phyloP scores from a whole-genome alignment of 2,888 invertebrate species.

The Ecliptopera silaceata region DNA sequence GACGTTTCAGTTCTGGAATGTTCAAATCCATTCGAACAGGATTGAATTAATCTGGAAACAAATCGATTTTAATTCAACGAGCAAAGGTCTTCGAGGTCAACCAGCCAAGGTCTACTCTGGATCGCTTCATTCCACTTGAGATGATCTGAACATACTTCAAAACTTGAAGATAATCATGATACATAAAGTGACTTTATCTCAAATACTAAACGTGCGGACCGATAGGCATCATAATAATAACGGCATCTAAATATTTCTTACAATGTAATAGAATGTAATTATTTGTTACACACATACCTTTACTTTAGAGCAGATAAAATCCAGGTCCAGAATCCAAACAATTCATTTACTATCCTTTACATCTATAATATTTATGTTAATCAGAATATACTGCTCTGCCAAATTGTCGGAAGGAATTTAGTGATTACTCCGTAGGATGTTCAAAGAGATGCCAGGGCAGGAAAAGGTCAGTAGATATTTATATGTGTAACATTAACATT shows the following conservation, averaged over 20 bases:
- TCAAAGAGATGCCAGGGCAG: constrained; percentile 3
- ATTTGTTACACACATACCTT: no score
- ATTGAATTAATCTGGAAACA: constrained; percentile 19
- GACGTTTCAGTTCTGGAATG: not conserved
- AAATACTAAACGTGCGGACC: constrained; percentile 8
- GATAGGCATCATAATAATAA: not conserved
- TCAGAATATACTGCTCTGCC: not conserved
- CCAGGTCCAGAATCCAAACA: not conserved
- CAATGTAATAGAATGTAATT: no score
- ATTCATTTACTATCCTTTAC: not conserved
- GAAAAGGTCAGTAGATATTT: not conserved
- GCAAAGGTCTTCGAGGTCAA: no score
- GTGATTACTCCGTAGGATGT: not conserved
- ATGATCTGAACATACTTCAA: constrained; percentile 29
- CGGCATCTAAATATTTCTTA: not conserved
- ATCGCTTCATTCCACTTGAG: constrained; percentile 34
- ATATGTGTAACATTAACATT: not conserved
- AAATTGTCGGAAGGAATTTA: not conserved
- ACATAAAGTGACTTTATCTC: constrained; percentile 13
- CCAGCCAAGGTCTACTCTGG: constrained; percentile 40
- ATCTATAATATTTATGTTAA: not conserved
- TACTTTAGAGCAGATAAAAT: no score
- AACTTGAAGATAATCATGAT: constrained; percentile 30
- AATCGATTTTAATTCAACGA: constrained; percentile 40
- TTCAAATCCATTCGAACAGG: not conserved